Percentiles rank a stretch among this genome's conserved stretches.
Conservation (phyloP, 2,797 vertebrate genomes). For the Varecia variegata region DNA sequence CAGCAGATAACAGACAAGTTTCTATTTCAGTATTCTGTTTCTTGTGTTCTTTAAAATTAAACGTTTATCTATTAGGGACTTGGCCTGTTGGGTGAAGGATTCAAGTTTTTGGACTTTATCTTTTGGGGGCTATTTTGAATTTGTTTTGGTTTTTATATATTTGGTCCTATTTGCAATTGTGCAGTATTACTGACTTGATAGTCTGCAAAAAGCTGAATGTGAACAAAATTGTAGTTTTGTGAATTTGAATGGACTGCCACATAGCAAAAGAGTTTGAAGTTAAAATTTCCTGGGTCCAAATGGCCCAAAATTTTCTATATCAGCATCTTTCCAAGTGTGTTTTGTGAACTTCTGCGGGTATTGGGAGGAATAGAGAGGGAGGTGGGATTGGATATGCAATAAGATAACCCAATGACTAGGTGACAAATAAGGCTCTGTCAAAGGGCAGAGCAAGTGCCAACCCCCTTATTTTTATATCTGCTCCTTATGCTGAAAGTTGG, state of each 20-base stretch:
- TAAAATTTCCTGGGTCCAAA: background rate
- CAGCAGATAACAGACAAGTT: background rate
- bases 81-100: slow-evolving; percentile 21
- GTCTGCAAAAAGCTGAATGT: slow-evolving; percentile 22
- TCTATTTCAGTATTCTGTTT: slow-evolving; percentile 14
- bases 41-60: slow-evolving; percentile 33
- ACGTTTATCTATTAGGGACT: slow-evolving; percentile 21
- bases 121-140: background rate
- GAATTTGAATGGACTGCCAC: slow-evolving; percentile 23
- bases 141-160: slow-evolving; percentile 16
- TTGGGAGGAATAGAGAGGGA: background rate
- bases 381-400: background rate
- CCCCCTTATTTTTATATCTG: background rate
- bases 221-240: slow-evolving; percentile 33
- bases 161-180: background rate
- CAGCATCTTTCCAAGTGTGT: background rate
- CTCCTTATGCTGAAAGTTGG: background rate
- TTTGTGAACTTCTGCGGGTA: background rate
- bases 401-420: background rate
- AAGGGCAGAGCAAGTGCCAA: background rate
- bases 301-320: background rate
- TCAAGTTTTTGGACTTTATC: background rate
- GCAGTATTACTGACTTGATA: slow-evolving; percentile 4
- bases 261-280: slow-evolving; percentile 45
- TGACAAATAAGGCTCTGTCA: background rate